Conservation (phyloP, 1,140 invertebrate species). For the Augochlora pura region DNA sequence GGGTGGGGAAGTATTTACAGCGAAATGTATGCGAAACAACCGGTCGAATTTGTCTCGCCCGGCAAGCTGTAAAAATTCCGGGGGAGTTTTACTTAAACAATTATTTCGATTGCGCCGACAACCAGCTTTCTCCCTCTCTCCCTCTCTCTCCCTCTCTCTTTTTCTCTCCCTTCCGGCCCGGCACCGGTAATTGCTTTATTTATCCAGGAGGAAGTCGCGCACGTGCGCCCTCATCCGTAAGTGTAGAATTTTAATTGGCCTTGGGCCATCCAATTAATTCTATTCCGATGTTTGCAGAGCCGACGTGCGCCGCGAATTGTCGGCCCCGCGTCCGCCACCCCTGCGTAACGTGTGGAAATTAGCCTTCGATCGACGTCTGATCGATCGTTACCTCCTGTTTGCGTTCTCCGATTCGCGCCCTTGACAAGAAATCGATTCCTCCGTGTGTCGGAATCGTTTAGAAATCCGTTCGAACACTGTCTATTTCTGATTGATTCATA, state of each 20-base stretch:
- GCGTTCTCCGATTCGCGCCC: too few species aligned
- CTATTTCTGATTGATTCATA: too few species aligned
- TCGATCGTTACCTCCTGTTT: not conserved
- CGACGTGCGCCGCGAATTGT: slow-evolving; percentile 7
- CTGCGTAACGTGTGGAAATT: not conserved
- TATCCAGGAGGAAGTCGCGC: slow-evolving; percentile 16
- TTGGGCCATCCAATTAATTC: slow-evolving; percentile 53
- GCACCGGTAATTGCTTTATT: slow-evolving; percentile 52
- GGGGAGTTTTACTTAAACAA: slow-evolving; percentile 46
- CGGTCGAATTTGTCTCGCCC: not conserved
- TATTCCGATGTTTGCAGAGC: slow-evolving; percentile 23
- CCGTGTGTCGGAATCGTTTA: too few species aligned
- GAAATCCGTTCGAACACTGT: too few species aligned
- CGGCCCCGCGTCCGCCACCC: not conserved
- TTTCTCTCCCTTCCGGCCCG: not conserved
- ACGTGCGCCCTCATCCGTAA: not conserved
- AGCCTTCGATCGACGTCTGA: not conserved
- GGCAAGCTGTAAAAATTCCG: slow-evolving; percentile 34
- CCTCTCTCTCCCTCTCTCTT: too few species aligned
- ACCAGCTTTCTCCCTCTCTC: not conserved
- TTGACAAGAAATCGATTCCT: too few species aligned
- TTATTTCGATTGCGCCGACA: slow-evolving; percentile 24
- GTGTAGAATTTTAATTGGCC: slow-evolving; percentile 58
- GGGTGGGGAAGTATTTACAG: slow-evolving; percentile 14
- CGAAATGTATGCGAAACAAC: not conserved